Conservation (phyloP, 2,113 vertebrate species). For the Uria aalge region DNA sequence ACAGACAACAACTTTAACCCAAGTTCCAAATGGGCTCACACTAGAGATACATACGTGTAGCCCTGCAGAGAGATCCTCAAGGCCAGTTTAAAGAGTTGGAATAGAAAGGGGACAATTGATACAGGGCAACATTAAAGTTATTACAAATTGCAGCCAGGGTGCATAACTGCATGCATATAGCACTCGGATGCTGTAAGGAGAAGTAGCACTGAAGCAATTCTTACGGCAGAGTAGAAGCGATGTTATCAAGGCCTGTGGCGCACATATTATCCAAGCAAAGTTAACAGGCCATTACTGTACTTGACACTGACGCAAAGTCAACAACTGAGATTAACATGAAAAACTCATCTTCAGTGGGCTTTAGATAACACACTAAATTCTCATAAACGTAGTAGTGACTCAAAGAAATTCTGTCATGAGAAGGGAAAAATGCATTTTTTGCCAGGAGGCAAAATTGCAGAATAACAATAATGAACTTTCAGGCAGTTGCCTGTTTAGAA, state of each 20-base stretch:
- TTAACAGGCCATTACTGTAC: neutral
- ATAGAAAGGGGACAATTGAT: neutral
- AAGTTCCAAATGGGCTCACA: constrained; percentile 26
- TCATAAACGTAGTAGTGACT: neutral
- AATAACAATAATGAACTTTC: neutral
- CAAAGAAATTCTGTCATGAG: neutral
- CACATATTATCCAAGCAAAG: neutral
- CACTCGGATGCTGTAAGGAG: fast-evolving
- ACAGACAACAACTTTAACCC: constrained; percentile 91
- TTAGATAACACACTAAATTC: neutral
- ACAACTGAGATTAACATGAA: neutral
- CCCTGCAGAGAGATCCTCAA: neutral
- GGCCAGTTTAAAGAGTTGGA: neutral
- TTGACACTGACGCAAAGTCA: neutral
- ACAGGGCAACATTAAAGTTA: neutral
- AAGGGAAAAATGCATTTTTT: neutral
- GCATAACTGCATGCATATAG: neutral
- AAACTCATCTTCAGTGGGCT: neutral
- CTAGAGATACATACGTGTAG: neutral
- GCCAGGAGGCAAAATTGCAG: neutral
- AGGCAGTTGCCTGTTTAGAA: neutral
- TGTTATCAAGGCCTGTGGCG: neutral
- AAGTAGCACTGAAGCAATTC: neutral
- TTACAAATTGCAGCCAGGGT: neutral
- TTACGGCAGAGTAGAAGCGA: neutral